Percentiles rank a stretch among this genome's conserved stretches.
phyloP scores from a whole-genome alignment of 2,797 vertebrate species.

The Cercopithecus mitis region DNA sequence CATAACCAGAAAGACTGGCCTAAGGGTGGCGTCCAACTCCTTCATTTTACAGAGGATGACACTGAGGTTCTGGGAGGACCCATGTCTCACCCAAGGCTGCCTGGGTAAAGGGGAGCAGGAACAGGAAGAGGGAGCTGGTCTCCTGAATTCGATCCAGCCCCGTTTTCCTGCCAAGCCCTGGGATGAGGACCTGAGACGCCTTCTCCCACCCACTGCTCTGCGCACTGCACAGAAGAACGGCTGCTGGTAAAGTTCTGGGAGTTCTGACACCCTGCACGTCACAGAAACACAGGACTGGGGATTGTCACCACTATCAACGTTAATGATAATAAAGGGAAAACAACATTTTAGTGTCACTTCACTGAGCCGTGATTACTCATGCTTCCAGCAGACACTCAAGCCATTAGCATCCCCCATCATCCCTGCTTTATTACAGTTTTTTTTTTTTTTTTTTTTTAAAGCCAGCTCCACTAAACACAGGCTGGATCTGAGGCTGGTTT shows the following conservation, averaged over 20 bases:
- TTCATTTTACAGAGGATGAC: neutral
- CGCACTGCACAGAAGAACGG: neutral
- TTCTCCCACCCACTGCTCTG: neutral
- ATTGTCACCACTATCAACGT: neutral
- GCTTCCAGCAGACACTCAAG: neutral
- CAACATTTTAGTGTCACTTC: neutral
- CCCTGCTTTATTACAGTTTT: neutral
- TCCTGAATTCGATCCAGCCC: fast-evolving
- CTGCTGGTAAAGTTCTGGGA: neutral
- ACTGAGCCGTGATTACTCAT: neutral
- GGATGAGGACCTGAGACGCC: fast-evolving
- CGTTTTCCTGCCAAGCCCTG: fast-evolving
- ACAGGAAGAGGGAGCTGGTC: neutral
- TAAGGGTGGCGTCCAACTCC: fast-evolving
- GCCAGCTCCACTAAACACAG: fast-evolving
- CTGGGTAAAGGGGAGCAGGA: fast-evolving
- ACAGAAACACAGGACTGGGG: neutral
- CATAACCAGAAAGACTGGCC: fast-evolving
- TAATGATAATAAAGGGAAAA: constrained; percentile 10
- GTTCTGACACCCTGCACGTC: neutral
- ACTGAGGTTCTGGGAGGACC: neutral
- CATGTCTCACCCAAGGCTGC: fast-evolving
- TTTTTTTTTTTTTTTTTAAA: neutral
- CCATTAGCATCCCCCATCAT: fast-evolving
- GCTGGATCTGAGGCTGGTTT: fast-evolving